Evolutionary conservation across 2,797 vertebrate species (phyloP), one percentile per base, ranked within the genome.

Genomic region (Pseudomugil gertrudae): DNA sequence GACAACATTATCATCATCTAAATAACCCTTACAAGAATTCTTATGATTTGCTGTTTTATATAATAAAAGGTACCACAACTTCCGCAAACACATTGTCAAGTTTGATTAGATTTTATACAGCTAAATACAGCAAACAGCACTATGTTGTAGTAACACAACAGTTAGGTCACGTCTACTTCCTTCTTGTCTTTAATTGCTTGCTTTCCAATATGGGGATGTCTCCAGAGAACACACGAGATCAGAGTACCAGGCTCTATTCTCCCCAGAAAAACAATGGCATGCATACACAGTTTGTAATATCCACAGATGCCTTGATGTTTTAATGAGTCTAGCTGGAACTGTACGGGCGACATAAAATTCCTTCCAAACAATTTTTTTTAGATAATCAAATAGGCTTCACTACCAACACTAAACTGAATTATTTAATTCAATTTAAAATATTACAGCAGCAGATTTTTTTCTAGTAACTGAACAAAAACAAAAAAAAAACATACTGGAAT

Each of bases 171-270:
- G 14, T 59, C 40, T 47, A 19, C 13, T 69, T 60, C 66, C 40
- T 63, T 35, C 4, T 36, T 13, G 27, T 61, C 48, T 30, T 70
- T 68, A 68, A 68, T 79, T 51, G 71, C 69, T 57, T 33, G 29
- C 29, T 57, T 75, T 62, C 80, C 78, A 79, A 76, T 62, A 65
- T 66, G 55, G 69, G 72, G 56, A 72, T 74, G 64, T 67, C 60
- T 33, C 64, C 58, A 13, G 47, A 7, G 40, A 43, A 5, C 17
- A 40, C 38, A 43, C 15, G 15, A 43, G 40, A 43, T 43, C 40
- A 43, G 40, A 43, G 40, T 43, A n/a, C 40, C 40, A 43, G 19
- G 17, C 40, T 43, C 40, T 43, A 43, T 43, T 43, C 19, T 43
- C n/a, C 19, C 40, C 40, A n/a, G 40, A 6, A n/a, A 43, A 43